Percentiles rank a stretch among this genome's conserved stretches.
phyloP scores from a whole-genome alignment of 2,888 invertebrate genomes.

The Hanleya hanleyi region DNA sequence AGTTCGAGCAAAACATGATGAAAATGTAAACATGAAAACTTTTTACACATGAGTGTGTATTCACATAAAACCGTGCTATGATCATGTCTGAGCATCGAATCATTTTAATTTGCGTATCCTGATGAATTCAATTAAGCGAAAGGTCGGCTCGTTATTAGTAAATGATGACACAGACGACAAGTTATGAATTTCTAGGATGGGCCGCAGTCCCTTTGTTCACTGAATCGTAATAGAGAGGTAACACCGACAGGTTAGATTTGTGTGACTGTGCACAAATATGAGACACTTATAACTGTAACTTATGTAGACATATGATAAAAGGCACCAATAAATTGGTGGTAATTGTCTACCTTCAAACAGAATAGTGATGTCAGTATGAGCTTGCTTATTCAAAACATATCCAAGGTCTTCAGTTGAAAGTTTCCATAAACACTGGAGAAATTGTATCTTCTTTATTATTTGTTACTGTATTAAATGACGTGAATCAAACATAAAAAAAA shows the following conservation, averaged over 20 bases:
- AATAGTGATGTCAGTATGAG: too few species aligned
- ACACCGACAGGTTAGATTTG: neutral
- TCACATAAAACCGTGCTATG: neutral
- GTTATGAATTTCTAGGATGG: conserved; percentile 1
- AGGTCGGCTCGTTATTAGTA: neutral
- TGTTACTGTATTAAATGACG: too few species aligned
- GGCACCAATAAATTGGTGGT: neutral
- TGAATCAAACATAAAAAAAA: too few species aligned
- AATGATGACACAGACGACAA: neutral
- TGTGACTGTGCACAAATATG: neutral
- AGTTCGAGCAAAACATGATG: neutral
- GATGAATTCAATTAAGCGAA: conserved; percentile 1
- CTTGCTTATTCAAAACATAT: too few species aligned
- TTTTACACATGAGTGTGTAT: neutral
- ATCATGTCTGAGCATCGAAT: conserved; percentile 3
- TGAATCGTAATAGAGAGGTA: neutral
- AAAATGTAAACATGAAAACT: neutral
- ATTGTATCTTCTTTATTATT: too few species aligned
- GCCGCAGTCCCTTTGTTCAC: neutral
- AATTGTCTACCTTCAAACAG: conserved; percentile 2
- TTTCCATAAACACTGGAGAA: too few species aligned
- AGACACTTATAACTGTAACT: neutral
- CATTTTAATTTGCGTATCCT: neutral
- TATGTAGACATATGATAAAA: neutral
- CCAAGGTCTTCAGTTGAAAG: too few species aligned